These are phyloP conservation scores for Tenebrosternarchus preto DNA, from an alignment of 2,113 vertebrate species.

Conservation along the genomic window DNA sequence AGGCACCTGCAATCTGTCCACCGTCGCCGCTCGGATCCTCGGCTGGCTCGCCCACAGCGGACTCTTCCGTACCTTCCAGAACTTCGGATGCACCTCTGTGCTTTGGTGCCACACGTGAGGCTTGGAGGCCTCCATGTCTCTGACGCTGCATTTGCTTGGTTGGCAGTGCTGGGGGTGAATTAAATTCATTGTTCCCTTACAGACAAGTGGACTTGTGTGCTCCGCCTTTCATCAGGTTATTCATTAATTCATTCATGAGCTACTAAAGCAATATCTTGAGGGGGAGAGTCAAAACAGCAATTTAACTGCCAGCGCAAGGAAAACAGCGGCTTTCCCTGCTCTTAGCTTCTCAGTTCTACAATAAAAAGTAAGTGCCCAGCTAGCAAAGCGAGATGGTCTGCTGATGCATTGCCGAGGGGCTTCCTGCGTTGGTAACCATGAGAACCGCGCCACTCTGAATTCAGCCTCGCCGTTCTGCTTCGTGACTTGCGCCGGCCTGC, in stretches of 20 bases:
- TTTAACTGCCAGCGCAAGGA: conserved; percentile 29
- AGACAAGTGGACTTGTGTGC: neutral
- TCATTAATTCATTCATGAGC: conserved; percentile 39
- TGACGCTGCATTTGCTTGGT: neutral
- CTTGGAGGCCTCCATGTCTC: too few relatives aligned
- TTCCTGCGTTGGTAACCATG: conserved; percentile 27
- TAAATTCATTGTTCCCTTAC: neutral
- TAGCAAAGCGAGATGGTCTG: conserved; percentile 29
- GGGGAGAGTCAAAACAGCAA: conserved; percentile 9
- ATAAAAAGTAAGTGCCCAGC: conserved; percentile 26
- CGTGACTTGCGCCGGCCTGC: conserved; percentile 24
- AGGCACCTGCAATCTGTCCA: conserved; percentile 71
- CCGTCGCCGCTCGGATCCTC: conserved; percentile 70
- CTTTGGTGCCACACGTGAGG: conserved; percentile 28
- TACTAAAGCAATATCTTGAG: conserved; percentile 36
- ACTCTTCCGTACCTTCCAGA: conserved; percentile 60
- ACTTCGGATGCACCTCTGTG: conserved; percentile 64
- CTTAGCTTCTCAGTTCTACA: conserved; percentile 22
- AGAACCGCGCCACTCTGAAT: conserved; percentile 5
- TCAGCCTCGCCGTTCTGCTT: neutral
- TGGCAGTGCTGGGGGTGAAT: conserved; percentile 4
- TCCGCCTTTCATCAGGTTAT: neutral
- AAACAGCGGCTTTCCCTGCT: conserved; percentile 8
- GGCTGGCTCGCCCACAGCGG: conserved; percentile 30
- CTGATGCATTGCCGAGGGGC: conserved; percentile 30